Conservation (phyloP, 2,113 vertebrate species). For the Oreocharis arfaki region DNA sequence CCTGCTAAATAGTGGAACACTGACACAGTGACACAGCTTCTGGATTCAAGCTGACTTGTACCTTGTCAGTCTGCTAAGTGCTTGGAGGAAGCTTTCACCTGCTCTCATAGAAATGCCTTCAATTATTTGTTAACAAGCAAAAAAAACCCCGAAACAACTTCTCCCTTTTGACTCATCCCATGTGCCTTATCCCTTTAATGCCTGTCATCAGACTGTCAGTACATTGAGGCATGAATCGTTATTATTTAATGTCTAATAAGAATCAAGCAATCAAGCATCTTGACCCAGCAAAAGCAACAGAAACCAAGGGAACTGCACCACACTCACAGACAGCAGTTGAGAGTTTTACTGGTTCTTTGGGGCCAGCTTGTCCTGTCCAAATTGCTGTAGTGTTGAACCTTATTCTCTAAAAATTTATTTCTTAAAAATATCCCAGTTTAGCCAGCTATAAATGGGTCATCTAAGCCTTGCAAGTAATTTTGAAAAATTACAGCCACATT, state of each 20-base stretch:
- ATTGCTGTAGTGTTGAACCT: not conserved
- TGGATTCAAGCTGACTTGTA: not conserved
- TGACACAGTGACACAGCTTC: not conserved
- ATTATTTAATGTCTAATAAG: not conserved
- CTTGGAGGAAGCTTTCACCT: not conserved
- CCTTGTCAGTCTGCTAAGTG: not conserved
- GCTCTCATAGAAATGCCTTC: not conserved
- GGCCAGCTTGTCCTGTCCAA: not conserved
- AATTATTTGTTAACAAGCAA: not conserved
- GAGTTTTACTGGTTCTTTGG: not conserved
- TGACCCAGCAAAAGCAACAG: not conserved
- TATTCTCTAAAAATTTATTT: not conserved
- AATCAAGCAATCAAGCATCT: not conserved
- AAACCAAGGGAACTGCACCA: not conserved
- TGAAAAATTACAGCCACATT: not conserved
- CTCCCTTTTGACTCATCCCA: not conserved
- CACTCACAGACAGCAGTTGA: not conserved
- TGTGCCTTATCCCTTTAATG: not conserved
- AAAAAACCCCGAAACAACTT: not conserved
- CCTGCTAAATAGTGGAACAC: not conserved
- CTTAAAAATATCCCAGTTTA: not conserved
- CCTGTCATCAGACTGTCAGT: not conserved
- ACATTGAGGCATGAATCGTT: not conserved
- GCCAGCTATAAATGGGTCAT: not conserved
- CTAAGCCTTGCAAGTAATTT: not conserved